Evolutionary conservation across 1,140 invertebrate genomes (phyloP), one percentile per base, ranked within the genome.

Genomic region (Brachionus manjavacas): DNA sequence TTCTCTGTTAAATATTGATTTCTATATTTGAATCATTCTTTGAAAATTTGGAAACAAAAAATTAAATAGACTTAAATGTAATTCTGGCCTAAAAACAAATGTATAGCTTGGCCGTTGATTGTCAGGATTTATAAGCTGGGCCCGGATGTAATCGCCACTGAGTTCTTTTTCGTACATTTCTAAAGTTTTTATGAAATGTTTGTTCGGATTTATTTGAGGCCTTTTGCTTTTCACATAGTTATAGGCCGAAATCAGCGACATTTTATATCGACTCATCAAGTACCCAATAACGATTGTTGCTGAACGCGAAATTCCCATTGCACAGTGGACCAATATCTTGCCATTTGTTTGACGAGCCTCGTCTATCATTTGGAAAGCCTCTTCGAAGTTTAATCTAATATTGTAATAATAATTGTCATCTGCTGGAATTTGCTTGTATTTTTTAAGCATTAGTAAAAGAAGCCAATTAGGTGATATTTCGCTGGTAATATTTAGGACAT

Each of bases 271-370:
- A 46, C 52, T 81, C 49, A 81, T 81, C 23, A 81, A 20, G 52
- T 81, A 81, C 14, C 46, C 79, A 6, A 81, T 81, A n/a, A 81
- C 79, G 16, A 81, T 81, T 31, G 79, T 81, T 3, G 79, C 79
- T 20, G 84, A 85, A 20, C 85, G 74, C 14, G 85, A 85, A 39
- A 85, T 84, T 9, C 85, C 85, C 68, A 85, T 85, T 8, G 41
- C 74, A 55, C 85, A 85, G 25, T 85, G 85, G 11, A 85, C 85
- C n/a, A 85, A 68, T 11, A 76, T 52, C 49, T 55, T 72, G 3
- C 85, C 84, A 25, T 84, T 84, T 28, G 46, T 25, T 35, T 35
- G 25, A n/a, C 55, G 80, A 14, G 78, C 84, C 16, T 81, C 66
- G 46, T 85, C 85, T 11, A 85, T 78, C 49, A 85, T 83, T 25